These are phyloP conservation scores for Benthosema pterotum DNA, from an alignment of 2,797 vertebrate genomes.

Conservation along the genomic window DNA sequence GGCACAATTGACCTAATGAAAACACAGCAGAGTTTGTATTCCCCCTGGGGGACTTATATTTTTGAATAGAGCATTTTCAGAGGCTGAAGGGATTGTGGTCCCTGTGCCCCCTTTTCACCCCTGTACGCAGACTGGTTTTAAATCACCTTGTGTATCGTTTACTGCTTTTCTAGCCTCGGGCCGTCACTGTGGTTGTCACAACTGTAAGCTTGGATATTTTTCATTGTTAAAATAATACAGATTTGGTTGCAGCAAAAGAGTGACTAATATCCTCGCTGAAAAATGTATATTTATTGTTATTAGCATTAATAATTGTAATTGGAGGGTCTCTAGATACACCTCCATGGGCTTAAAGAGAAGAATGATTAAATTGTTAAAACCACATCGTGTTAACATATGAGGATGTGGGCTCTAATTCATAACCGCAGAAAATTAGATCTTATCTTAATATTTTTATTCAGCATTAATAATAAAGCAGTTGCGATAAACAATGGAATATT, in stretches of 20 bases:
- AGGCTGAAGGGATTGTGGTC: slow-evolving; percentile 46
- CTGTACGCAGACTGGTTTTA: slow-evolving; percentile 21
- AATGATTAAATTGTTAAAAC: too few relatives aligned
- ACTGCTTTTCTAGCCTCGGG: slow-evolving; percentile 40
- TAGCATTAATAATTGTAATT: neutral
- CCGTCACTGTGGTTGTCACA: slow-evolving; percentile 48
- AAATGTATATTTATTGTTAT: slow-evolving; percentile 19
- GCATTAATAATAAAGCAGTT: neutral
- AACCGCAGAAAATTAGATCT: too few relatives aligned
- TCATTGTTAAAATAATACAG: slow-evolving; percentile 38
- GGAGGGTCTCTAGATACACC: too few relatives aligned
- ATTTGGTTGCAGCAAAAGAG: slow-evolving; percentile 27
- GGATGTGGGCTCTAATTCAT: too few relatives aligned
- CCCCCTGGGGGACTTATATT: slow-evolving; percentile 42
- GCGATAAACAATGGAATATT: neutral
- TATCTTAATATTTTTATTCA: neutral
- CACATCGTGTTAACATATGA: too few relatives aligned
- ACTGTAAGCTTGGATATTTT: slow-evolving; percentile 36
- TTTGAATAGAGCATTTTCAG: slow-evolving; percentile 58
- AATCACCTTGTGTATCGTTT: slow-evolving; percentile 47
- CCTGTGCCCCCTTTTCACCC: slow-evolving; percentile 39
- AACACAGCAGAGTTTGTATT: slow-evolving; percentile 59
- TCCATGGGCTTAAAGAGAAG: too few relatives aligned
- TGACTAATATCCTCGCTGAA: neutral
- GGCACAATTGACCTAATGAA: slow-evolving; percentile 69